Base-by-base conservation (phyloP, 2,888 invertebrate genomes). In the Agrochola litura region DNA sequence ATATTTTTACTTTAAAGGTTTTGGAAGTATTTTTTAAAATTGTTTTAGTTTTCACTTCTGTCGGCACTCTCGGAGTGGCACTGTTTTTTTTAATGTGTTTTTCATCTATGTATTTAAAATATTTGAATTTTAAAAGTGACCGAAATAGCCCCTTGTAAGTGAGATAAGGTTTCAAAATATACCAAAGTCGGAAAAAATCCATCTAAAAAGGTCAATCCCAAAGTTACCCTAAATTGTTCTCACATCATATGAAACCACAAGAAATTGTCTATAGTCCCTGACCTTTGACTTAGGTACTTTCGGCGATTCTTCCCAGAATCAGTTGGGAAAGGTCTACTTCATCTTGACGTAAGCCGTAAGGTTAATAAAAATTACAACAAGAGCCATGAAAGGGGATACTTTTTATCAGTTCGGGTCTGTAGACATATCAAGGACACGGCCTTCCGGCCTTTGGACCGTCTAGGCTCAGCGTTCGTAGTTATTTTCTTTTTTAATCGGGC, bases 171-270 rank as follows among this genome's bases (percentile, higher is more conserved):
- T n/a, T n/a, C n/a, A n/a, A n/a, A n/a, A 16, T 69, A 64, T 30
- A 9, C 49, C 30, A 14, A 72, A 56, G 2, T 30, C 25, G 8
- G 72, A 73, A 56, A 56, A 16, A 30, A 14, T 74, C 22, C 25
- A 10, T 52, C 56, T n/a, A 16, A 19, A 69, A 78, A 69, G 49
- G 25, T 49, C 46, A 79, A 30, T 22, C n/a, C 16, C 16, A 9
- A 78, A 78, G 68, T 67, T 58, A 56, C 9, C 22, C 25, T 30
- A 68, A 22, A 69, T 69, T 49, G 41, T 79, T 79, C 58, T 19
- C 30, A 58, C 19, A 49, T 69, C 58, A 49, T 14, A n/a, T n/a
- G 49, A 19, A 41, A 69, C 56, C 46, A 4, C 46, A 25, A 77
- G 46, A 76, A 58, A 68, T 69, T 67, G 41, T n/a, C 58, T 49